A percentile compares a stretch with the other conserved stretches of the same genome.
Conservation (phyloP, 2,888 invertebrate genomes). For the Cephonodes hylas region DNA sequence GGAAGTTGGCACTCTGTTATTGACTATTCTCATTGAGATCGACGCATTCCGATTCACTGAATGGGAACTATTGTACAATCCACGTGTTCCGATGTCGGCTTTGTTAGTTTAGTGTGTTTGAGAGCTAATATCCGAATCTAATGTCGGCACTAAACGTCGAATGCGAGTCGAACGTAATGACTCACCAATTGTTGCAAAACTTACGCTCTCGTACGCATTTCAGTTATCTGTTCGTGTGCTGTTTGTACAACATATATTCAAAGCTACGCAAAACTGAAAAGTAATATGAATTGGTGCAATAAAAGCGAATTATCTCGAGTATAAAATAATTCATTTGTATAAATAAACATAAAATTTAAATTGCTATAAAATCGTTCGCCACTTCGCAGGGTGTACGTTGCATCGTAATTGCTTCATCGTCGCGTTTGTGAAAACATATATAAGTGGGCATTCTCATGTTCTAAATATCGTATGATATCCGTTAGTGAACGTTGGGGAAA, state of each 20-base stretch:
- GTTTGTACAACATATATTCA: constrained; percentile 20
- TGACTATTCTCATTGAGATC: constrained; percentile 60
- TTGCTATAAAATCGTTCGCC: constrained; percentile 43
- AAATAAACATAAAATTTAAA: constrained; percentile 50
- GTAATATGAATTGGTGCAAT: constrained; percentile 15
- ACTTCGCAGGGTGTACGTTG: constrained; percentile 45
- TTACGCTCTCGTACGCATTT: constrained; percentile 13
- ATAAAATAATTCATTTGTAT: constrained; percentile 38
- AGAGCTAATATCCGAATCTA: constrained; percentile 39
- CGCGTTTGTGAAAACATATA: constrained; percentile 43
- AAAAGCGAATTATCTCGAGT: constrained; percentile 31
- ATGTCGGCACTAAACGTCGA: constrained; percentile 17
- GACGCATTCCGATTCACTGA: constrained; percentile 63
- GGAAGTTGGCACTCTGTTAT: constrained; percentile 66
- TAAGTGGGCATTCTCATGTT: constrained; percentile 34
- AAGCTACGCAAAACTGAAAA: constrained; percentile 11
- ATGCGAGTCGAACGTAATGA: constrained; percentile 28
- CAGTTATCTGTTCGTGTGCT: constrained; percentile 1
- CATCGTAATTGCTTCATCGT: constrained; percentile 63
- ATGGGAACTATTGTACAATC: constrained; percentile 56
- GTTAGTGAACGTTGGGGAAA: constrained; percentile 19
- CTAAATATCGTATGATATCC: constrained; percentile 34
- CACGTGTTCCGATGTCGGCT: constrained; percentile 49
- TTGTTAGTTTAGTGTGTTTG: constrained; percentile 54
- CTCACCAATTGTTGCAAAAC: constrained; percentile 24